Evolutionary conservation across 2,888 invertebrate genomes (phyloP), one percentile per base, ranked within the genome.

Genomic region (Piscicola geometra): DNA sequence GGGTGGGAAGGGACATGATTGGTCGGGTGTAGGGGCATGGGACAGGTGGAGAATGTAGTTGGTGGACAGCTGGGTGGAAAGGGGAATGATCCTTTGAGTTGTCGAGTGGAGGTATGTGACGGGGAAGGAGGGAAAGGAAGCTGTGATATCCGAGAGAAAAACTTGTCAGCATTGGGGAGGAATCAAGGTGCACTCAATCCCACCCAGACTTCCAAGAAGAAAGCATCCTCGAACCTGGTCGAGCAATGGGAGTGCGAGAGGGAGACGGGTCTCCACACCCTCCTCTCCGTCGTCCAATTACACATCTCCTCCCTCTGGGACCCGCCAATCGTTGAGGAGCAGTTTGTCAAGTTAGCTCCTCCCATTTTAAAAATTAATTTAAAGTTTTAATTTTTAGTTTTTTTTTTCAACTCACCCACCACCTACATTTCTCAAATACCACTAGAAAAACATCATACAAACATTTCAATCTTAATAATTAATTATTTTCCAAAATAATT

Each of bases 311-410:
- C 89, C 77, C 87, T 94, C 0, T 94, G 93, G 93, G 90, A 90
- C 81, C 93, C 93, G 5, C 92, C 93, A 0, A 87, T 93, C 60
- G 90, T 90, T 47, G 93, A 93, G 82, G 91, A 92, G 82, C 90
- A 90, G 81, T 93, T 93, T 88, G 89, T 93, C 66, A 90, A 90
- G 92, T 93, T 41, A 41, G 41, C 41, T 41, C 15, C 41, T 5
- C 41, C 41, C n/a, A 64, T 28, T 50, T n/a, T 18, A 50, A 15
- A 15, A 50, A 50, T n/a, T 50, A 18, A n/a, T 50, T 50, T n/a
- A 50, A 50, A 18, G 15, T 18, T 50, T 50, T n/a, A 50, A 50
- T 50, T 50, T 15, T 18, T n/a, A 15, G n/a, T 18, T 50, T n/a
- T n/a, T n/a, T n/a, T n/a, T n/a, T n/a, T n/a, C n/a, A n/a, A n/a